Conservation (phyloP, 2,113 vertebrate genomes). For the Oreotrochilus melanogaster region DNA sequence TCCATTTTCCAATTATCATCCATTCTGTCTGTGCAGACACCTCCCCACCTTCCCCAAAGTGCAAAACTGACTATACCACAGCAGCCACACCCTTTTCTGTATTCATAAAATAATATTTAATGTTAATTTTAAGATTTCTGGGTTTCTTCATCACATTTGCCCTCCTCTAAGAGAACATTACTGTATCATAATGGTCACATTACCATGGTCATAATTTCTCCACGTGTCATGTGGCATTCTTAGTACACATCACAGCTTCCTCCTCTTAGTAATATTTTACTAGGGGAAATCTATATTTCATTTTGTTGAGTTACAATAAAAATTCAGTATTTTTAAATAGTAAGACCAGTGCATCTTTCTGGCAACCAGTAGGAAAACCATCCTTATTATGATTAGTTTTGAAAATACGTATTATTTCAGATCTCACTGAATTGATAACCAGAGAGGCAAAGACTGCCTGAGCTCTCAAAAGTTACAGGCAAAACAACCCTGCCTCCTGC, state of each 20-base stretch:
- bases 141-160: neutral
- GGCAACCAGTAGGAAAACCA: neutral
- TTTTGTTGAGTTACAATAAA: neutral
- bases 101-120: neutral
- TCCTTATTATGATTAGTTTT: neutral
- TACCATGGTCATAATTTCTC: neutral
- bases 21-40: neutral
- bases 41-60: neutral
- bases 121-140: neutral
- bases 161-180: neutral
- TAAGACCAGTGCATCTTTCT: neutral
- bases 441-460: neutral
- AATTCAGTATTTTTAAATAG: neutral
- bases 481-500: neutral
- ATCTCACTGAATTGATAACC: neutral
- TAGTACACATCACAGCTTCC: neutral
- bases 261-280: neutral
- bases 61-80: neutral
- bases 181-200: neutral
- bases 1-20: neutral
- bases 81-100: neutral
- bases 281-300: neutral
- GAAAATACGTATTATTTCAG: neutral
- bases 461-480: neutral
- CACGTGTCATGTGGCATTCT: neutral